Base-by-base conservation (phyloP, 1,140 invertebrate genomes). In the Apis cerana region DNA sequence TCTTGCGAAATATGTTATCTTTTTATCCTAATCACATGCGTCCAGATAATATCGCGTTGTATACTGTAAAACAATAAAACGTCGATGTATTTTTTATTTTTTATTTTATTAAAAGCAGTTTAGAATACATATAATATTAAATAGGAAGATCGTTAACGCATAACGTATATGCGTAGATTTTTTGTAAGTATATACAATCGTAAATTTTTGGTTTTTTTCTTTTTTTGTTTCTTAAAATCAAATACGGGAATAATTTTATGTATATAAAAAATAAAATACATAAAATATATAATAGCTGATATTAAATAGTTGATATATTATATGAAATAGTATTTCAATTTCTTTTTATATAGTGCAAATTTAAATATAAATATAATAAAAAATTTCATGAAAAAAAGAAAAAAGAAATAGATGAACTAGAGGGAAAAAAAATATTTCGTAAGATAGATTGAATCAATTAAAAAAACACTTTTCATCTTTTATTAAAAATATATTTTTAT, bases 401-500 rank as follows among this genome's bases (percentile, higher is more conserved):
- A 56, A 33, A 50, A 67, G 3, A 61, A 21, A 59, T 7, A 17
- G 43, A 64, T 17, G 50, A 54, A 82, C 9, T 67, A 48, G 54
- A 62, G 27, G 27, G 1, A 59, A 56, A 4, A 68, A 52, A 19
- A 77, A 64, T 54, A 59, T 76, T 61, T 75, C 9, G 59, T 83
- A 74, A 78, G 74, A 27, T 88, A 82, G 69, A 19, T 79, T 58
- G 85, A 84, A 50, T 56, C 64, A 61, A 84, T 69, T 69, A 58
- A 84, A 80, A 70, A 68, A 54, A 48, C 69, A 58, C 54, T 67
- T 89, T 89, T 85, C 43, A 83, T 84, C 75, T 86, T 80, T 74
- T 64, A 88, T 90, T 89, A 89, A 83, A 90, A 72, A 88, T 90
- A 90, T 90, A 90, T 90, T 90, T 90, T 90, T 89, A 87, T 90